A percentile compares a stretch with the other conserved stretches of the same genome.
phyloP scores from a whole-genome alignment of 1,140 invertebrate genomes.

The Asbolus verrucosus region DNA sequence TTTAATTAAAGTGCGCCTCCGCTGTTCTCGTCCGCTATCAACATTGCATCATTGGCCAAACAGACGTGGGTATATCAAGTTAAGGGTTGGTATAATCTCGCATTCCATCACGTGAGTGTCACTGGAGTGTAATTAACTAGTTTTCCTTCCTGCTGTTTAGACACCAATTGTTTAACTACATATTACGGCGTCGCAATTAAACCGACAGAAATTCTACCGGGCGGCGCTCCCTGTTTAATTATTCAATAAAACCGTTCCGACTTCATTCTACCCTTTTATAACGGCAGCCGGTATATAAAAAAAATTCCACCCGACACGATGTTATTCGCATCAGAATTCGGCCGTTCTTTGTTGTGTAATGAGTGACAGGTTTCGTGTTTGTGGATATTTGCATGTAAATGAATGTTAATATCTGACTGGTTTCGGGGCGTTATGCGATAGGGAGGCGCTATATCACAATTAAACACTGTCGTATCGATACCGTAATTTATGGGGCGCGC shows the following conservation, averaged over 20 bases:
- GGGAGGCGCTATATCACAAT: conserved; percentile 55
- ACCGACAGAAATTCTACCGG: conserved; percentile 51
- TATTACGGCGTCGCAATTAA: conserved; percentile 55
- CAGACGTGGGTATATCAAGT: conserved; percentile 39
- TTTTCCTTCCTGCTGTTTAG: conserved; percentile 52
- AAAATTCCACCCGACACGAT: conserved; percentile 20
- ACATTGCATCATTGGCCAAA: conserved; percentile 37
- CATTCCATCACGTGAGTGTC: conserved; percentile 54
- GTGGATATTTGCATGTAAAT: conserved; percentile 54
- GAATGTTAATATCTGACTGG: conserved; percentile 54
- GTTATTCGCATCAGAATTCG: conserved; percentile 37
- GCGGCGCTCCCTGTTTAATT: conserved; percentile 60
- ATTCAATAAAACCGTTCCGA: conserved; percentile 61
- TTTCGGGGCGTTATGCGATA: conserved; percentile 49
- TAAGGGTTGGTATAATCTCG: conserved; percentile 49
- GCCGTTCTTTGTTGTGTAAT: conserved; percentile 40
- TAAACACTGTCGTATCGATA: conserved; percentile 58
- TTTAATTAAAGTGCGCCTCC: conserved; percentile 37
- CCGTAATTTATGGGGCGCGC: conserved; percentile 52
- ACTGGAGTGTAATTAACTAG: conserved; percentile 56
- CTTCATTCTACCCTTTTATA: conserved; percentile 34
- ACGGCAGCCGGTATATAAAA: conserved; percentile 21
- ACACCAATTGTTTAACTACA: conserved; percentile 57
- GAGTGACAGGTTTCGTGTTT: conserved; percentile 46
- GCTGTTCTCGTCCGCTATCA: conserved; percentile 22